Evolutionary conservation across 2,888 invertebrate species (phyloP).

Genomic region (Selenia dentaria): DNA sequence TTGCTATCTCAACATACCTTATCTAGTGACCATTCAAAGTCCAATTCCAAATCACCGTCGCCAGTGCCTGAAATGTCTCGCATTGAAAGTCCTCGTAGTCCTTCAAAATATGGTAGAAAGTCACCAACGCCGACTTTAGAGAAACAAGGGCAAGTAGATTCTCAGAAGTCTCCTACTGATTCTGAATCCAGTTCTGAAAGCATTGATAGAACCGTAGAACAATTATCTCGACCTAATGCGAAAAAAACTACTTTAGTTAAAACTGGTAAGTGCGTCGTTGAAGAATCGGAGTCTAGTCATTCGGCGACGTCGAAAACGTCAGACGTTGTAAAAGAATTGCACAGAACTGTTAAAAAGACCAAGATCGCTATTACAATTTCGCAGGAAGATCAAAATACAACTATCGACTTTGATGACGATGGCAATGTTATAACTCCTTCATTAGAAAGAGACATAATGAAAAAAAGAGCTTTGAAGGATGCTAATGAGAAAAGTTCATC

Average conservation of each 20-base stretch:
- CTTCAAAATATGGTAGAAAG: constrained; percentile 70
- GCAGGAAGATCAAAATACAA: constrained; percentile 81
- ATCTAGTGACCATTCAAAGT: constrained; percentile 77
- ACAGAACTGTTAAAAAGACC: constrained; percentile 77
- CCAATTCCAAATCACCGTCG: constrained; percentile 73
- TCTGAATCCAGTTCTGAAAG: constrained; percentile 85
- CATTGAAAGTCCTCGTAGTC: constrained; percentile 75
- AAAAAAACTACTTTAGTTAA: constrained; percentile 74
- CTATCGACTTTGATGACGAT: constrained; percentile 80
- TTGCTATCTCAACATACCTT: constrained; percentile 69
- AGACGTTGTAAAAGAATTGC: constrained; percentile 73
- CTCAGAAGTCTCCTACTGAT: constrained; percentile 83
- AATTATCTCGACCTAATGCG: constrained; percentile 70
- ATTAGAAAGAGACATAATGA: constrained; percentile 70
- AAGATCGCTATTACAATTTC: constrained; percentile 82
- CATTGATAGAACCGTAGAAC: constrained; percentile 78
- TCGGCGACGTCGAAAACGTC: constrained; percentile 82
- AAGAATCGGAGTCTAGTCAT: constrained; percentile 86
- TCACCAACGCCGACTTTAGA: constrained; percentile 86
- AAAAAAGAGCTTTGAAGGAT: constrained; percentile 73
- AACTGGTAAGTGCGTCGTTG: constrained; percentile 74
- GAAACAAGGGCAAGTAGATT: constrained; percentile 85
- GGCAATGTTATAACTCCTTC: constrained; percentile 79
- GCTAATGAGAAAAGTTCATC: constrained; percentile 81
- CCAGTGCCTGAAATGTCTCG: constrained; percentile 68